Conservation (phyloP, 2,888 invertebrate species). For the Cordylochernes scorpioides region DNA sequence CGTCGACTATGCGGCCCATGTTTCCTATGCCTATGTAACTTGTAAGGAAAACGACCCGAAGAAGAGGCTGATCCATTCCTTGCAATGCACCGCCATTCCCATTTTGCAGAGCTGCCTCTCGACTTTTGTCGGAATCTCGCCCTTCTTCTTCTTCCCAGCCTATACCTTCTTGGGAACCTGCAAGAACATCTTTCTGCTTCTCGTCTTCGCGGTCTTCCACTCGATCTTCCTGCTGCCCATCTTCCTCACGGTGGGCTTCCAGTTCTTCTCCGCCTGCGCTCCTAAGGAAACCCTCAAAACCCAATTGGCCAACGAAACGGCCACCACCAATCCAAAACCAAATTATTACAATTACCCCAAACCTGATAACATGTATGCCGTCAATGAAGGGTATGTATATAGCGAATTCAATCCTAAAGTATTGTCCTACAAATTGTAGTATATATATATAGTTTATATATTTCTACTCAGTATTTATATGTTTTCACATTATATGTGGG, state of each 20-base stretch:
- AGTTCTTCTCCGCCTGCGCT: too few species aligned
- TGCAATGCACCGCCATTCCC: constrained; percentile 61
- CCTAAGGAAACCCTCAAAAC: too few species aligned
- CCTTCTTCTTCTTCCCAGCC: constrained; percentile 57
- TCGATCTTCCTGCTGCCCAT: constrained; percentile 55
- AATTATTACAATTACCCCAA: too few species aligned
- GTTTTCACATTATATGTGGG: too few species aligned
- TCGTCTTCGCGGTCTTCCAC: constrained; percentile 74
- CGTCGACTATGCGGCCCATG: constrained; percentile 31
- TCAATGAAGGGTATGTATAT: too few species aligned
- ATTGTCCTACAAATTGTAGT: too few species aligned
- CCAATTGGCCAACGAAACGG: too few species aligned
- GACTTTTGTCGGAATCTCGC: constrained; percentile 60
- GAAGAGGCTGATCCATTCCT: constrained; percentile 50
- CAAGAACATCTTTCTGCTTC: constrained; percentile 63
- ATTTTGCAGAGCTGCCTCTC: constrained; percentile 70
- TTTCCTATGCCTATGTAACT: constrained; percentile 64
- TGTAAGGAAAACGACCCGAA: constrained; percentile 48
- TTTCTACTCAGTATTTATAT: too few species aligned
- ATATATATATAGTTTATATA: too few species aligned
- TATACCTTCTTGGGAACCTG: constrained; percentile 35
- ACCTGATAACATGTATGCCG: too few species aligned
- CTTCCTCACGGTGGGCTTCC: constrained; percentile 16
- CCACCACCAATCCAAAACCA: too few species aligned
- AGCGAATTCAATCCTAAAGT: too few species aligned